Evolutionary conservation across 2,888 invertebrate species (phyloP).

Genomic region (Drosophila anomalata): DNA sequence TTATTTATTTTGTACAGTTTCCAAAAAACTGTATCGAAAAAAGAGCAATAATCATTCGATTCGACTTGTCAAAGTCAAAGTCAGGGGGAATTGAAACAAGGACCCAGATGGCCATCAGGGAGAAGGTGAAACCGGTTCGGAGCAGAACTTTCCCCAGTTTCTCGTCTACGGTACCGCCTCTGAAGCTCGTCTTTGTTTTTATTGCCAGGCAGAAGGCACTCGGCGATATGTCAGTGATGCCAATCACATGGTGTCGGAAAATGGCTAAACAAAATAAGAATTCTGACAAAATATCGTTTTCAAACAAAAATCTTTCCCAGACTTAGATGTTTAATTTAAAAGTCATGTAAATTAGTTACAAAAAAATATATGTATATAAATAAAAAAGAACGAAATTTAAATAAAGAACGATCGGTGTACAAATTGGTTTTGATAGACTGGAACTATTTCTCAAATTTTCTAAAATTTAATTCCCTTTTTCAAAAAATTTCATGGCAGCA

Average conservation of each 20-base stretch:
- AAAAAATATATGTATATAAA: too few relatives aligned
- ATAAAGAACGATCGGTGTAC: too few relatives aligned
- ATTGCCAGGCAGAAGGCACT: constrained; percentile 24
- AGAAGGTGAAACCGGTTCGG: constrained; percentile 2
- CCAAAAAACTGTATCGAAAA: neutral
- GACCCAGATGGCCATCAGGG: constrained; percentile 39
- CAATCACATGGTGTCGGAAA: neutral
- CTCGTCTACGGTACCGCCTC: constrained; percentile 4
- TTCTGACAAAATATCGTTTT: neutral
- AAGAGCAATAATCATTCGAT: constrained; percentile 21
- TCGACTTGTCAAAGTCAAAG: constrained; percentile 19
- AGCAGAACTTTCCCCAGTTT: constrained; percentile 21
- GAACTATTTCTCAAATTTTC: too few relatives aligned
- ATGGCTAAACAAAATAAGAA: neutral
- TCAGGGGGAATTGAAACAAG: constrained; percentile 39
- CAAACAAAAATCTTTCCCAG: neutral
- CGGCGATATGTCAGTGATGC: constrained; percentile 8
- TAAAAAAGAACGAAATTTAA: too few relatives aligned
- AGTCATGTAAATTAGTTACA: too few relatives aligned
- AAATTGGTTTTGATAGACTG: too few relatives aligned
- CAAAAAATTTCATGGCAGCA: too few relatives aligned
- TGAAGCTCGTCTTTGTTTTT: constrained; percentile 21
- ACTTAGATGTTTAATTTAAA: too few relatives aligned
- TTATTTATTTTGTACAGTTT: neutral
- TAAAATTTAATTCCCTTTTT: too few relatives aligned